Evolutionary conservation across 1,140 invertebrate genomes (phyloP).

Genomic region (Sminthurides bifidus): DNA sequence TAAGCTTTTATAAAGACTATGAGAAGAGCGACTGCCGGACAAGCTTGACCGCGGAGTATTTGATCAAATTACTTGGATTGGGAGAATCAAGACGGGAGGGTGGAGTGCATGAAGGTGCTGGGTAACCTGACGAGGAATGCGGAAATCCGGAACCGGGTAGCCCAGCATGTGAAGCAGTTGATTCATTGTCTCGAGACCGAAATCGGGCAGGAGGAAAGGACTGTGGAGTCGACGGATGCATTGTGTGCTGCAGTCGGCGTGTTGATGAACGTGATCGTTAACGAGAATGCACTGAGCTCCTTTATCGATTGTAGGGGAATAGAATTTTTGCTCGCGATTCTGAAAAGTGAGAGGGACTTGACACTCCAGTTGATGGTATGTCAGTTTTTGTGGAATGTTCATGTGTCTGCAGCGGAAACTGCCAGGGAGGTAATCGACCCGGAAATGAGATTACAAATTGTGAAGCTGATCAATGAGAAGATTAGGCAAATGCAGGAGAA

Average conservation of each 20-base stretch:
- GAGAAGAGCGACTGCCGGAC: conserved; percentile 32
- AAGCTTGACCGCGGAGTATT: conserved; percentile 37
- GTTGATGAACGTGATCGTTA: conserved; percentile 56
- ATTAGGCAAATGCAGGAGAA: not conserved
- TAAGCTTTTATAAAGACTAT: conserved; percentile 46
- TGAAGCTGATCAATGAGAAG: not conserved
- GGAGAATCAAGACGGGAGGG: conserved; percentile 44
- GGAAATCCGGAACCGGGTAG: conserved; percentile 45
- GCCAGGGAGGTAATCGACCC: not conserved
- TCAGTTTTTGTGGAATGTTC: conserved; percentile 54
- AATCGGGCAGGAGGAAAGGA: not conserved
- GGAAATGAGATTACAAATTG: too few species aligned
- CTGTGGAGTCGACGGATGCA: conserved; percentile 32
- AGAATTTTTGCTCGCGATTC: conserved; percentile 43
- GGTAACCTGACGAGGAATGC: conserved; percentile 53
- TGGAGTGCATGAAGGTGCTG: conserved; percentile 51
- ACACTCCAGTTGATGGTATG: conserved; percentile 54
- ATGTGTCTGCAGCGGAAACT: not conserved
- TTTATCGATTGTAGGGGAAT: conserved; percentile 35
- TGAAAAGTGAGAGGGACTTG: conserved; percentile 43
- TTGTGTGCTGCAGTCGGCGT: conserved; percentile 51
- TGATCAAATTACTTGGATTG: conserved; percentile 11
- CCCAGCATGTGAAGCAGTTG: conserved; percentile 39
- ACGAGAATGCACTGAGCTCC: conserved; percentile 44
- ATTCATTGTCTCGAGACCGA: not conserved